Evolutionary conservation across 37 sponge, comb jelly and placozoan genomes (phyloP), one percentile per base, ranked within the genome.

Genomic region (Crambe crambe): DNA sequence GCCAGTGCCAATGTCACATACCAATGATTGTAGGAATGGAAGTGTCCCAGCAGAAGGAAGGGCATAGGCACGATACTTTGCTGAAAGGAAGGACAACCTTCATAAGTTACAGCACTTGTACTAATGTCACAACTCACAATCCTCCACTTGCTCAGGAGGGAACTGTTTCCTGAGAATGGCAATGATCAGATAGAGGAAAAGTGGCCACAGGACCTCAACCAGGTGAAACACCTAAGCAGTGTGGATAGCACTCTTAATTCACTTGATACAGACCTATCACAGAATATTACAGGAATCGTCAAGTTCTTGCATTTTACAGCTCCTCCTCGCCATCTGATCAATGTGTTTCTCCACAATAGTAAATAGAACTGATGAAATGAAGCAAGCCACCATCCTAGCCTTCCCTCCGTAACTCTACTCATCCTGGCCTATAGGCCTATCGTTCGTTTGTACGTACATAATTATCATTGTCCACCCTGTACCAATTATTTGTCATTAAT

Each of bases 11-110:
- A 93, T 66, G 64, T 98, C 99, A 79, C 99, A 98, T 58, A 94
- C 54, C 27, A 91, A 22, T 23, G 94, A 76, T 84, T 98, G 99
- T 43, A 96, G 66, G 68, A 98, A 98, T 2, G 99, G 99, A 27
- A 98, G 72, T 10, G 86, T 57, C 1, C 99, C 99, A 36, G 99
- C 99, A 6, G 93, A 92, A n/a, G 99, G 99, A 63, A 98, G 72
- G 0, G 97, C 97, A 69, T 89, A 80, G 51, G 99, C 80, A 25
- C 87, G 82, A 74, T 84, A 95, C 57, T 65, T 37, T 57, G 44
- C 95, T 95, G 90, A 60, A 77, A 17, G 34, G 42, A 8, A 27
- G 4, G 54, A 44, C 3, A 42, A 6, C 34, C 4, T 58, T 18
- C 25, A 58, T 26, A 58, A 2, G 30, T 31, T 30, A 30, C 10